Base-by-base conservation (phyloP, 2,888 invertebrate genomes). In the Campoplex capitator region DNA sequence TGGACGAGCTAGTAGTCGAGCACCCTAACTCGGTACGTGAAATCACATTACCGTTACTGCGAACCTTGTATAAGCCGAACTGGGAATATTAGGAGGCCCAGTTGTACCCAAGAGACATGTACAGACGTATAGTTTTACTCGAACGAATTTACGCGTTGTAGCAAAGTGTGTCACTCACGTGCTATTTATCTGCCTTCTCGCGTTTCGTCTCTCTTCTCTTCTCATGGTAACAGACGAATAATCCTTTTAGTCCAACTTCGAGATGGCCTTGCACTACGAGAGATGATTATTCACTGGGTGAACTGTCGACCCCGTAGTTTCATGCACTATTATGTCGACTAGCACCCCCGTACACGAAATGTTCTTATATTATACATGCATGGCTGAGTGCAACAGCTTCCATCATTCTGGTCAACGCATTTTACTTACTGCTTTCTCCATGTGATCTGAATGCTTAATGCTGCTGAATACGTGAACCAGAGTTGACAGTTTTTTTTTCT, bases 211-310 rank as follows among this genome's bases (percentile, higher is more conserved):
- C 77, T 51, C 67, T 77, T 18, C 35, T 42, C 42, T 13, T 4
- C 38, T 38, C 48, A 48, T 84, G 70, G 83, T 88, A 91, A 91
- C 89, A 89, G 90, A 91, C 92, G 92, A 91, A 89, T 93, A 93
- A 94, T 94, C 93, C 92, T 91, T 92, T 93, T 93, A 93, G 92
- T 90, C 93, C 91, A 94, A 93, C 93, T 93, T 92, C 89, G 89
- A 84, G 86, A 88, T 86, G 87, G 88, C 79, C 85, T 81, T 83
- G 80, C 83, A 77, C 74, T 75, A 42, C 70, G 38, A 58, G 58
- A 81, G 81, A 82, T 84, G 74, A 86, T 86, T 84, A 86, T 78
- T 58, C 74, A 32, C 68, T 82, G 11, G 35, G 56, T 48, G 54
- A 84, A 84, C 77, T 82, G 45, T 78, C 67, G 48, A 42, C 48